Evolutionary conservation across 2,888 invertebrate genomes (phyloP).

Genomic region (Netelia fuscicornis): DNA sequence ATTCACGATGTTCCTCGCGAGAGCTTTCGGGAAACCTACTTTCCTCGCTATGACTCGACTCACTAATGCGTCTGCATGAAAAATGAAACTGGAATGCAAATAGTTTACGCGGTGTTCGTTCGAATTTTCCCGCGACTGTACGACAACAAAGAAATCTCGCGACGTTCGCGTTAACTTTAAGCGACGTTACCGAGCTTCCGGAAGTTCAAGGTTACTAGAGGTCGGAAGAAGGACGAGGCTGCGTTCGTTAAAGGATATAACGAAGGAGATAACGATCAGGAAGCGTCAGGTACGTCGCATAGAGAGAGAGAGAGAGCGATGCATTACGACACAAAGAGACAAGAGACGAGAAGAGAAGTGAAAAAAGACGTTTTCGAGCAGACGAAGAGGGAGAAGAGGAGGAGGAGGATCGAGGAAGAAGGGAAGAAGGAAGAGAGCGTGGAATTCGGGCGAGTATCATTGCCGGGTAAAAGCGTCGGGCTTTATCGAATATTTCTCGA

Average conservation of each 20-base stretch:
- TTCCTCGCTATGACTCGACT: neutral
- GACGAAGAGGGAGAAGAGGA: conserved; percentile 2
- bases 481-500: conserved; percentile 59
- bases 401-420: conserved; percentile 6
- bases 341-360: conserved; percentile 58
- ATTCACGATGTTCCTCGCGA: conserved; percentile 22
- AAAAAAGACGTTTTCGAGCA: conserved; percentile 43
- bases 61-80: conserved; percentile 51
- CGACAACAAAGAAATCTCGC: conserved; percentile 24
- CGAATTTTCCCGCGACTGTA: neutral
- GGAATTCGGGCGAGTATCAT: conserved; percentile 42
- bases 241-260: conserved; percentile 10
- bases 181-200: conserved; percentile 21
- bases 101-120: conserved; percentile 45
- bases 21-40: conserved; percentile 32
- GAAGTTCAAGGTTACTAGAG: neutral
- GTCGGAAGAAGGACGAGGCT: conserved; percentile 15
- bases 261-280: conserved; percentile 29
- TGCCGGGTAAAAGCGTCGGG: conserved; percentile 26
- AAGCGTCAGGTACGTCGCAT: conserved; percentile 62
- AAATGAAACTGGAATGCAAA: conserved; percentile 73
- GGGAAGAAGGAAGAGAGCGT: neutral
- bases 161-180: neutral
- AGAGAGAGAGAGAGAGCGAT: conserved; percentile 57
- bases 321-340: conserved; percentile 63